Base-by-base conservation (phyloP, 2,113 vertebrate genomes). In the Monarcha castaneiventris region DNA sequence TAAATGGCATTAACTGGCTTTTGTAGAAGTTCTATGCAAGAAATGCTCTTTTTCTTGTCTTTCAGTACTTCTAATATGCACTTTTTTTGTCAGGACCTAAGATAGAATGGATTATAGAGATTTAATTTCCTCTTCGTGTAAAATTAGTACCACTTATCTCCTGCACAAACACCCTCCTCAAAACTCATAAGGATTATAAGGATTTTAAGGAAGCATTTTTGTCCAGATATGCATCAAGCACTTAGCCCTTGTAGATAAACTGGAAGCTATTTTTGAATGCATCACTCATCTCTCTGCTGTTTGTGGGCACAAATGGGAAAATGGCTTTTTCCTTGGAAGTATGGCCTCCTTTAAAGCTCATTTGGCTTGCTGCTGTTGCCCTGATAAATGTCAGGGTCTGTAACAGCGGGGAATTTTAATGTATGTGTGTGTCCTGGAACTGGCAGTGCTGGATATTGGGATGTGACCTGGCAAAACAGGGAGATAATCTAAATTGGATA, bases 91-190 rank as follows among this genome's bases (percentile, higher is more conserved):
- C 55, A 72, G 49, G 52, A 55, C 61, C 41, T 26, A 63, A 41
- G 56, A 77, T 25, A 69, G 37, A 73, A 54, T 29, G 56, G 52
- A 41, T 75, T 87, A 26, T 13, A 59, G 92, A 82, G 52, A 46
- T 19, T 72, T 59, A 8, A 86, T 91, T 84, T 82, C 74, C 44
- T 72, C 49, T 23, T 75, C 2, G 2, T 1, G 6, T 79, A 78
- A 82, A 94, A 85, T 87, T 75, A 93, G 74, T 37, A 48, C 74
- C 44, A 68, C 64, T 97, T 91, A 84, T 3, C 71, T 89, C 62
- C 49, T 94, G 48, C 55, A 51, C 39, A 74, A 87, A 54, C 39
- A 41, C 9, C 29, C 16, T 46, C 21, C n/a, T 46, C 18, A 54
- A 35, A 67, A 8, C 23, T 33, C 52, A 0, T 9, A 35, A 77